These are phyloP conservation scores for Calliopum simillimum DNA, from an alignment of 2,888 invertebrate species.

Conservation along the genomic window DNA sequence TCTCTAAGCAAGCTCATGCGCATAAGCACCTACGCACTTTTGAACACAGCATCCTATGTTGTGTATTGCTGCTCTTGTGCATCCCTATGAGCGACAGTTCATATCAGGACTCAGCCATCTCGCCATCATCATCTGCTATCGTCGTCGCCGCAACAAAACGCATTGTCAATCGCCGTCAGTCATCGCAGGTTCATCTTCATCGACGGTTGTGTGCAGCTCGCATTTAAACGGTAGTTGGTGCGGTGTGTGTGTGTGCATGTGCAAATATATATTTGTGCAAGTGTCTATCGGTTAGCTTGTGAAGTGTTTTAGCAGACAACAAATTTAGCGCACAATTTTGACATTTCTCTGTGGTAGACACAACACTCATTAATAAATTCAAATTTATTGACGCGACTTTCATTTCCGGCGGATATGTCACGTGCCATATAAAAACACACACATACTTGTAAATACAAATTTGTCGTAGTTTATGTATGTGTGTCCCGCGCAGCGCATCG, in stretches of 20 bases:
- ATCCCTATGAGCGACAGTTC: constrained; percentile 22
- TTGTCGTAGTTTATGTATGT: neutral
- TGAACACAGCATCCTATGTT: constrained; percentile 20
- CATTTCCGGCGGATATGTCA: constrained; percentile 17
- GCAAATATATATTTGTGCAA: no score
- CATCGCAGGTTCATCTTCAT: constrained; percentile 33
- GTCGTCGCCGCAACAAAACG: neutral
- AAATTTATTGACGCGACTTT: constrained; percentile 4
- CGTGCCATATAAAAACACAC: neutral
- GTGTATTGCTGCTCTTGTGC: constrained; percentile 5
- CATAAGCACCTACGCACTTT: no score
- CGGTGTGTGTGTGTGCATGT: constrained; percentile 13
- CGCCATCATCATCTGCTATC: constrained; percentile 24
- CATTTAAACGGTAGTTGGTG: no score
- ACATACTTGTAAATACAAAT: neutral
- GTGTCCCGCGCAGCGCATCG: neutral
- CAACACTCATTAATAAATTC: constrained; percentile 18
- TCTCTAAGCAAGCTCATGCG: neutral
- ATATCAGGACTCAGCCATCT: constrained; percentile 24
- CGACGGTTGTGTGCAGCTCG: constrained; percentile 28
- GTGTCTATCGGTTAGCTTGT: neutral
- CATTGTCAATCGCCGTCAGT: constrained; percentile 5
- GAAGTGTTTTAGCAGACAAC: neutral
- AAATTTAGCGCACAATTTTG: constrained; percentile 15
- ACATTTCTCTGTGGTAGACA: neutral